Conservation (phyloP, 1,140 invertebrate genomes). For the Helicoverpa armigera region DNA sequence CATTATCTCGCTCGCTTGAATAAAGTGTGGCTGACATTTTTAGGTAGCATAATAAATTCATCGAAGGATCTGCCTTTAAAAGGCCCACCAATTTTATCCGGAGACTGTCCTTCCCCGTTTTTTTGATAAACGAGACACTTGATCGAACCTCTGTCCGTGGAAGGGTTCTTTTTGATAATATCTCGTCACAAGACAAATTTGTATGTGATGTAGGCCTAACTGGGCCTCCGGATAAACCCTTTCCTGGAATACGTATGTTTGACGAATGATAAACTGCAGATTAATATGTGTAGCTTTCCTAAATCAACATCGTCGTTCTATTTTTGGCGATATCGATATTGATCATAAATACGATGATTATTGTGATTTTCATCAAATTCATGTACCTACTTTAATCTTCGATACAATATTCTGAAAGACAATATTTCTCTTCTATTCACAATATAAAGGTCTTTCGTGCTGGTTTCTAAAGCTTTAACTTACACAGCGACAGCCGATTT, state of each 20-base stretch:
- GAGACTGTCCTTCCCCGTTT: slow-evolving; percentile 64
- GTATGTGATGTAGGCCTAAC: slow-evolving; percentile 69
- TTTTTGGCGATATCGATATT: background rate
- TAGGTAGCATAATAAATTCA: slow-evolving; percentile 49
- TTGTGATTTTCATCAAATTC: too few species aligned
- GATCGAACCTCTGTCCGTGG: slow-evolving; percentile 62
- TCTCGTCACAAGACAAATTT: slow-evolving; percentile 79
- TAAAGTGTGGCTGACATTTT: slow-evolving; percentile 45
- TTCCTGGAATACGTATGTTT: slow-evolving; percentile 25
- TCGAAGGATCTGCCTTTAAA: slow-evolving; percentile 57
- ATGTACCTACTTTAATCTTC: background rate
- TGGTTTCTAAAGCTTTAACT: slow-evolving; percentile 12
- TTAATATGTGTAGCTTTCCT: background rate
- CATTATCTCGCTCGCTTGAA: background rate
- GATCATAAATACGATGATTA: background rate
- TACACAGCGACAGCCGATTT: slow-evolving; percentile 11
- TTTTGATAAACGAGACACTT: slow-evolving; percentile 75
- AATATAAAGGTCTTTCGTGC: slow-evolving; percentile 1
- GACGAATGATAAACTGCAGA: slow-evolving; percentile 2
- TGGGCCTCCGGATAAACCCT: slow-evolving; percentile 56
- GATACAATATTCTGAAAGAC: background rate
- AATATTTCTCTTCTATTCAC: background rate
- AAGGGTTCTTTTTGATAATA: slow-evolving; percentile 73
- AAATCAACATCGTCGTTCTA: background rate
- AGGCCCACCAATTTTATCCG: slow-evolving; percentile 58